These are phyloP conservation scores for Lithophane ornitopus DNA, from an alignment of 2,888 invertebrate species.

Conservation along the genomic window DNA sequence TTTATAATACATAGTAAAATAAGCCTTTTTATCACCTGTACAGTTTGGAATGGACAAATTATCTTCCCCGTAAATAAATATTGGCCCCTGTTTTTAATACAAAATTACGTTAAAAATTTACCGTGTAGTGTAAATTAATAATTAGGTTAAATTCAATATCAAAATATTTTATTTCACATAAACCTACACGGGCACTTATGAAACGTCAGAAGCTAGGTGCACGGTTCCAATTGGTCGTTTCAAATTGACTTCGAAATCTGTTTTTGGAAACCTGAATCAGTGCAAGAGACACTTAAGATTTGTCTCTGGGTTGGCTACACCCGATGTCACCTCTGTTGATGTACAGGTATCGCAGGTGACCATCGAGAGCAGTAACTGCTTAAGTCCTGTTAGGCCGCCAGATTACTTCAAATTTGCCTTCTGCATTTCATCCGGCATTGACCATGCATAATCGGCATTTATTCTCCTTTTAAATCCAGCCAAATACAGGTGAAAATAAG, in stretches of 20 bases:
- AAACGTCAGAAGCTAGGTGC: too few relatives aligned
- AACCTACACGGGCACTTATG: too few relatives aligned
- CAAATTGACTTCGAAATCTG: too few relatives aligned
- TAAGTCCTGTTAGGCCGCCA: neutral
- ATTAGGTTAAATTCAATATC: too few relatives aligned
- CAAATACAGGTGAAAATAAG: constrained; percentile 36
- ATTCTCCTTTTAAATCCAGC: neutral
- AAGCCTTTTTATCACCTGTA: constrained; percentile 31
- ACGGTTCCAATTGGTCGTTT: too few relatives aligned
- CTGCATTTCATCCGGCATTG: too few relatives aligned
- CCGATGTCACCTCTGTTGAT: too few relatives aligned
- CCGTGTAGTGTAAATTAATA: neutral
- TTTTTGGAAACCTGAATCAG: too few relatives aligned
- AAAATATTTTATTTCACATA: too few relatives aligned
- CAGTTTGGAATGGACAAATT: constrained; percentile 15
- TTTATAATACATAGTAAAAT: constrained; percentile 42
- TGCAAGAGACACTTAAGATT: neutral
- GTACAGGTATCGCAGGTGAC: too few relatives aligned
- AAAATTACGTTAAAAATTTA: neutral
- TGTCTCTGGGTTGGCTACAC: neutral
- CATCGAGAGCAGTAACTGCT: neutral
- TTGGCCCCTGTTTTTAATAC: neutral
- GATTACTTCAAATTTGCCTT: neutral
- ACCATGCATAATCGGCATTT: neutral
- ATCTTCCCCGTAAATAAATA: neutral